A percentile compares a stretch with the other conserved stretches of the same genome.
These are phyloP conservation scores for Maniola jurtina DNA, from an alignment of 1,140 invertebrate species.

Conservation along the genomic window DNA sequence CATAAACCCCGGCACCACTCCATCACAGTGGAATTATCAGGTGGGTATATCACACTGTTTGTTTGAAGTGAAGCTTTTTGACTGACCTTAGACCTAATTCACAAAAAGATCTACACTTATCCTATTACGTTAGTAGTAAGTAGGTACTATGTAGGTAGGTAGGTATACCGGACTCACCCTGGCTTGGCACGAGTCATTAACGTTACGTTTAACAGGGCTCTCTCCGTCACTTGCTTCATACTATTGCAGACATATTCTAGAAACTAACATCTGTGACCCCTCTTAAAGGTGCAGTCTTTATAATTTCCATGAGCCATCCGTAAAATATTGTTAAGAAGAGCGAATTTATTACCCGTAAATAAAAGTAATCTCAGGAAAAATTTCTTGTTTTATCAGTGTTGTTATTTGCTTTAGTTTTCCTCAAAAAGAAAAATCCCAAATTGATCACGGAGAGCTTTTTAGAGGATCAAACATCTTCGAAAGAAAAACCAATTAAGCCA, in stretches of 20 bases:
- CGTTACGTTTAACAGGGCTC: no score
- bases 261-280: no score
- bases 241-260: no score
- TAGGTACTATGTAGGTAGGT: no score
- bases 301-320: not conserved
- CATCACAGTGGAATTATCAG: constrained; percentile 88
- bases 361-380: constrained; percentile 8
- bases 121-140: no score
- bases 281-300: no score
- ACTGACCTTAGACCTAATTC: no score
- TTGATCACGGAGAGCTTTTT: not conserved
- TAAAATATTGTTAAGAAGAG: not conserved
- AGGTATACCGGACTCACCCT: no score
- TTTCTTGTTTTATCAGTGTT: constrained; percentile 4
- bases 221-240: no score
- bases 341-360: constrained; percentile 3
- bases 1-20: constrained; percentile 97
- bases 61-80: no score
- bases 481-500: not conserved
- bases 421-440: not conserved
- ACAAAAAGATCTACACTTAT: no score
- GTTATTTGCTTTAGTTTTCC: not conserved
- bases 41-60: constrained; percentile 18
- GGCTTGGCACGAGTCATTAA: no score
- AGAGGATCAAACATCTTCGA: constrained; percentile 1